These are phyloP conservation scores for Apteryx owenii DNA, from an alignment of 2,113 vertebrate genomes.

Conservation along the genomic window DNA sequence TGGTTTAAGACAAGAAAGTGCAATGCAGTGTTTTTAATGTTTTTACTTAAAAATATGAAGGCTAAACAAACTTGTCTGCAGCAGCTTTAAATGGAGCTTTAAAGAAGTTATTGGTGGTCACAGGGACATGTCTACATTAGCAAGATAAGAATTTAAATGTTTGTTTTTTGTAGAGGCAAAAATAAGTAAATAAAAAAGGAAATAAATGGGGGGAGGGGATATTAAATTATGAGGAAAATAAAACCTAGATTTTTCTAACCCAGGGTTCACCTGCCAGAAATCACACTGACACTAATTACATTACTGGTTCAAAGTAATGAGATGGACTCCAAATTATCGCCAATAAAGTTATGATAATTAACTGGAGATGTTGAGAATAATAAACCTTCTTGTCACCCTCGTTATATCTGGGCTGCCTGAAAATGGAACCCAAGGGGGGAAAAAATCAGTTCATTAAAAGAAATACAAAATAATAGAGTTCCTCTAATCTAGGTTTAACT, in stretches of 20 bases:
- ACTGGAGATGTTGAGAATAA: neutral
- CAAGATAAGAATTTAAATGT: neutral
- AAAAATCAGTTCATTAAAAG: slow-evolving; percentile 29
- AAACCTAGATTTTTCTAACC: neutral
- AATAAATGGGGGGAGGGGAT: neutral
- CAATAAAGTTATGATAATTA: slow-evolving; percentile 44
- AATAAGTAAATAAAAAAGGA: neutral
- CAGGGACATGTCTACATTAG: neutral
- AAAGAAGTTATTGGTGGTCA: neutral
- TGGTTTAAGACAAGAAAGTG: neutral
- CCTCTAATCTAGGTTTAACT: slow-evolving; percentile 1
- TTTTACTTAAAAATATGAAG: neutral
- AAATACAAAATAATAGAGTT: slow-evolving; percentile 18
- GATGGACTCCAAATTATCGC: slow-evolving; percentile 12
- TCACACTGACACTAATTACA: slow-evolving; percentile 13
- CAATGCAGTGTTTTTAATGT: neutral
- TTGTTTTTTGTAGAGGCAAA: neutral
- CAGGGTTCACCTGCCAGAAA: neutral
- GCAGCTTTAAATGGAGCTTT: neutral
- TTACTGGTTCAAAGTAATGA: slow-evolving; percentile 36
- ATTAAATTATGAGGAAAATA: neutral
- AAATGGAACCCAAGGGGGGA: neutral
- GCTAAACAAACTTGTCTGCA: neutral
- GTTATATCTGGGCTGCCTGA: neutral
- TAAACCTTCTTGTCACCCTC: neutral